phyloP scores from a whole-genome alignment of 2,113 vertebrate genomes.

The Clarias gariepinus region DNA sequence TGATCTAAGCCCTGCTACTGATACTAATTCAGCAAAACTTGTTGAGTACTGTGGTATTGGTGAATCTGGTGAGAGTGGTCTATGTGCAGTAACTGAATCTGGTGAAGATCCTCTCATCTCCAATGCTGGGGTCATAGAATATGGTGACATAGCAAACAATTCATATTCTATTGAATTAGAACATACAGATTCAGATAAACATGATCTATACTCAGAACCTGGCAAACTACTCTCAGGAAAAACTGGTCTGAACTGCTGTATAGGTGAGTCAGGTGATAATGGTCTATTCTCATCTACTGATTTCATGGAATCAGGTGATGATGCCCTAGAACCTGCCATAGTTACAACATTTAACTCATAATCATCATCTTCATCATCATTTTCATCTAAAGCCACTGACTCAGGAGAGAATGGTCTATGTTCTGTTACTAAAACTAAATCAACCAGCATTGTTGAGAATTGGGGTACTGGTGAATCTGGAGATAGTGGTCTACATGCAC shows the following conservation, averaged over 20 bases:
- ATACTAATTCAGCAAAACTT: conserved; percentile 10
- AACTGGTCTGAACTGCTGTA: conserved; percentile 41
- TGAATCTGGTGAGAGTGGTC: conserved; percentile 22
- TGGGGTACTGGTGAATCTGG: no score
- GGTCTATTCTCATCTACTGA: conserved; percentile 43
- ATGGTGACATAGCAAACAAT: conserved; percentile 37
- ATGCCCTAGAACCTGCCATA: no score
- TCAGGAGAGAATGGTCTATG: no score
- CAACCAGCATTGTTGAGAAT: no score
- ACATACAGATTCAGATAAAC: no score
- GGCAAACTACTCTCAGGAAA: conserved; percentile 37
- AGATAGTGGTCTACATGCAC: no score
- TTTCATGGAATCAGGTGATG: conserved; percentile 46
- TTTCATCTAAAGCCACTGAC: no score
- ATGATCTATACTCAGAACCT: no score
- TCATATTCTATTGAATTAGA: conserved; percentile 54
- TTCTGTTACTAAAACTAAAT: no score
- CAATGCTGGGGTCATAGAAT: background rate
- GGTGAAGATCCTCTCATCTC: conserved; percentile 41
- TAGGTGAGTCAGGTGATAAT: conserved; percentile 59
- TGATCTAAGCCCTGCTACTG: conserved; percentile 28
- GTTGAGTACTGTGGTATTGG: conserved; percentile 52
- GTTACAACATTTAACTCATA: no score
- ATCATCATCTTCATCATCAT: no score
- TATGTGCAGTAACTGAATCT: conserved; percentile 39